Conservation (phyloP, 2,113 vertebrate species). For the Aleadryas rufinucha region DNA sequence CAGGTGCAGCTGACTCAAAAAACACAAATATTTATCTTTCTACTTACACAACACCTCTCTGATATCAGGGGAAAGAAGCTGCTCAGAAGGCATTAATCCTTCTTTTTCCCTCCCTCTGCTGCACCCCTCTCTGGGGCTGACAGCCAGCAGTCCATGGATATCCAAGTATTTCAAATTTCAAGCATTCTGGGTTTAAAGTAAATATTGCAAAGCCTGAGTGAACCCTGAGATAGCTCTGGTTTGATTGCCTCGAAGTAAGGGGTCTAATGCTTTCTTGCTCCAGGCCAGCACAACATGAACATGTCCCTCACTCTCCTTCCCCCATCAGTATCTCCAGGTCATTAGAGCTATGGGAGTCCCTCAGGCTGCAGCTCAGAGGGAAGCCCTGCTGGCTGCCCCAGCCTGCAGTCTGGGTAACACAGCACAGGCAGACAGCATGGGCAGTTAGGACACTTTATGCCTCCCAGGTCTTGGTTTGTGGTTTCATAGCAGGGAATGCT, state of each 20-base stretch:
- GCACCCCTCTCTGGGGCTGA: neutral
- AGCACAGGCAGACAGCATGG: neutral
- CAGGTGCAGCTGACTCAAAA: constrained; percentile 15
- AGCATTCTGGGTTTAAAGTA: neutral
- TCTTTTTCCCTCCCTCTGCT: neutral
- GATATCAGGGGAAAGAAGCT: constrained; percentile 19
- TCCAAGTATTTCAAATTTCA: neutral
- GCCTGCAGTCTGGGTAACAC: neutral
- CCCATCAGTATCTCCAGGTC: neutral
- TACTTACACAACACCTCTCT: neutral
- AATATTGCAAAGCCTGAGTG: neutral
- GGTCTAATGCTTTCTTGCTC: neutral
- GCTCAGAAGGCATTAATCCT: neutral
- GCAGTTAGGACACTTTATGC: neutral
- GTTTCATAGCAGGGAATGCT: neutral
- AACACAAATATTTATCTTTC: constrained; percentile 68
- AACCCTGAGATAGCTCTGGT: neutral
- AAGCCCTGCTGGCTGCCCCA: neutral
- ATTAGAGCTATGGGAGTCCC: neutral
- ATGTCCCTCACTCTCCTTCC: fast-evolving
- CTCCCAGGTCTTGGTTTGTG: neutral
- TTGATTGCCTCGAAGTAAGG: neutral
- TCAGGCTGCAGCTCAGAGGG: neutral
- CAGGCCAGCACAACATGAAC: neutral
- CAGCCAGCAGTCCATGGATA: neutral